Conservation (phyloP, 2,797 vertebrate genomes). For the Chlorospingus semifuscus region DNA sequence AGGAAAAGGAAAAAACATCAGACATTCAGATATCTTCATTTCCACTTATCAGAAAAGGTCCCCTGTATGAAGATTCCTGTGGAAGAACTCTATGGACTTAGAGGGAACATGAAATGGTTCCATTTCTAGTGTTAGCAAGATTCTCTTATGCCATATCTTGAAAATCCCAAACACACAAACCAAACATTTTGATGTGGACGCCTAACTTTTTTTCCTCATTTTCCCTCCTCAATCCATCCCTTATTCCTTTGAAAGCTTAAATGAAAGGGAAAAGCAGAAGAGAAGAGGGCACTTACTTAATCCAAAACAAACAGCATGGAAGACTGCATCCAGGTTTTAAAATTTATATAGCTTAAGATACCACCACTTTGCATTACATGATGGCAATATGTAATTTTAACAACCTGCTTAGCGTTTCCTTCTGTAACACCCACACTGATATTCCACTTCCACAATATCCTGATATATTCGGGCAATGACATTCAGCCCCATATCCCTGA, state of each 20-base stretch:
- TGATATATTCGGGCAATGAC: neutral
- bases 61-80: accelerated
- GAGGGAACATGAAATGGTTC: neutral
- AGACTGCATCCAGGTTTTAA: neutral
- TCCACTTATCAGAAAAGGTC: neutral
- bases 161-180: neutral
- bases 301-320: neutral
- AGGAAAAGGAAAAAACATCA: neutral
- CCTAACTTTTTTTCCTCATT: neutral
- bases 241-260: neutral
- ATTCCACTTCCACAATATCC: neutral
- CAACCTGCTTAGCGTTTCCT: neutral
- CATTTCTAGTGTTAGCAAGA: neutral
- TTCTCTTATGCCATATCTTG: neutral
- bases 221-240: neutral
- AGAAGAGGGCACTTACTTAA: neutral
- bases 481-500: slow-evolving; percentile 3
- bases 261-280: neutral
- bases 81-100: neutral
- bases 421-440: neutral
- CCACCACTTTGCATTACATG: neutral
- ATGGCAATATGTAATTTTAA: neutral
- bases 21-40: neutral
- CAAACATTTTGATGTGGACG: neutral
- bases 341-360: neutral